A percentile compares a stretch with the other conserved stretches of the same genome.
Conservation (phyloP, 2,113 vertebrate species). For the Cyphomyrus discorhynchus region DNA sequence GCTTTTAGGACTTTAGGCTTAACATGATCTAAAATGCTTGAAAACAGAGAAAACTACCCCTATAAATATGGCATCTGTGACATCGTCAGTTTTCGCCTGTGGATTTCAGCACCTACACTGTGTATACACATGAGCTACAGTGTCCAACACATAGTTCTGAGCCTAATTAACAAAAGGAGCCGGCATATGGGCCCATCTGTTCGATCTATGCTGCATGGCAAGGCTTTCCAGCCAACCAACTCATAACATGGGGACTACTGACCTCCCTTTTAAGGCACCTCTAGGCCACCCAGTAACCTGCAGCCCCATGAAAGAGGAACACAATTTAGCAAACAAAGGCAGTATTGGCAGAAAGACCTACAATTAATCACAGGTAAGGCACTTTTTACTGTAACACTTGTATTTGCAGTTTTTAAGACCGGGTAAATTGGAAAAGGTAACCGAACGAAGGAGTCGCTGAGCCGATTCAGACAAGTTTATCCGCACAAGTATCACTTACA, state of each 20-base stretch:
- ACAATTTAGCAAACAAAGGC: no score
- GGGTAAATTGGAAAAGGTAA: no score
- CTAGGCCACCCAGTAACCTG: no score
- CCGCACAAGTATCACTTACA: no score
- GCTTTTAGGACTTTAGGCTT: not conserved
- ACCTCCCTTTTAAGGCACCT: not conserved
- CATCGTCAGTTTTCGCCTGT: no score
- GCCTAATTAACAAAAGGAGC: not conserved
- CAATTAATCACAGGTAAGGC: no score
- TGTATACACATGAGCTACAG: not conserved
- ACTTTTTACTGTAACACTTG: no score
- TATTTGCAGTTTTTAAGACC: no score
- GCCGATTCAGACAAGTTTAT: not conserved
- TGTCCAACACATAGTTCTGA: not conserved
- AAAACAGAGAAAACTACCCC: not conserved
- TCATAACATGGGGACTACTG: not conserved
- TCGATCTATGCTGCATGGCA: not conserved
- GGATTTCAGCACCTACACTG: not conserved
- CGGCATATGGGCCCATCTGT: not conserved
- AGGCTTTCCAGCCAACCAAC: not conserved
- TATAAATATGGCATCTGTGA: not conserved
- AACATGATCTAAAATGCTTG: not conserved
- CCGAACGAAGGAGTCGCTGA: no score
- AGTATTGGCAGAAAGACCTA: no score
- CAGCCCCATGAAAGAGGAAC: no score